These are phyloP conservation scores for Podocnemis expansa DNA, from an alignment of 2,113 vertebrate species.

Conservation along the genomic window DNA sequence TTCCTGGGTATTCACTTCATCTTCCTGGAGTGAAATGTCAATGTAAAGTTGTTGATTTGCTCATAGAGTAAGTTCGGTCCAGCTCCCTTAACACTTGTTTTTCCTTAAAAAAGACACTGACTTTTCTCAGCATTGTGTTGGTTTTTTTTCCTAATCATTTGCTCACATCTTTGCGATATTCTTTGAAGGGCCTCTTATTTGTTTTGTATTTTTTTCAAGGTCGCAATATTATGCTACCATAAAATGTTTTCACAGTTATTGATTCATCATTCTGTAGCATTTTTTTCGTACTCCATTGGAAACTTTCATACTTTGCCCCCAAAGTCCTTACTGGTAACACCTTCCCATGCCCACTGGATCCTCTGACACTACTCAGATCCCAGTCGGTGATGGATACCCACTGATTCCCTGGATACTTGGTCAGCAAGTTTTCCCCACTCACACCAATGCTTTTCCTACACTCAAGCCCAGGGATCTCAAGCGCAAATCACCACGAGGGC, in stretches of 20 bases:
- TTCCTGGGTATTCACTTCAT: neutral
- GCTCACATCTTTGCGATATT: neutral
- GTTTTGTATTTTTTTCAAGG: neutral
- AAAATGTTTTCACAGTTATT: neutral
- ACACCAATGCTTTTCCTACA: neutral
- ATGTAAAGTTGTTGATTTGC: fast-evolving
- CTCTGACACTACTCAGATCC: neutral
- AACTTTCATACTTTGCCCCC: neutral
- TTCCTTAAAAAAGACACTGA: neutral
- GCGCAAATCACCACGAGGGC: too few relatives aligned
- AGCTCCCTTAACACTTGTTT: neutral
- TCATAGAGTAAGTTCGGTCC: neutral
- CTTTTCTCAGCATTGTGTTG: neutral
- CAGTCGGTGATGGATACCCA: neutral
- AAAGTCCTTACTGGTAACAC: neutral
- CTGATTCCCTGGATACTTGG: neutral
- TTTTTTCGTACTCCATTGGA: neutral
- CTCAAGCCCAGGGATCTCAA: too few relatives aligned
- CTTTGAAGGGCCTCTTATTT: neutral
- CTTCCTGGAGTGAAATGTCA: neutral
- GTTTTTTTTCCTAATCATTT: neutral
- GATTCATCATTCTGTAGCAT: neutral
- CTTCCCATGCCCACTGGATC: neutral
- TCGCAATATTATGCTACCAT: fast-evolving
- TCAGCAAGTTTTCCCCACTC: too few relatives aligned